These are phyloP conservation scores for Hydrocynus forskahlii DNA, from an alignment of 2,797 vertebrate genomes.

Conservation along the genomic window DNA sequence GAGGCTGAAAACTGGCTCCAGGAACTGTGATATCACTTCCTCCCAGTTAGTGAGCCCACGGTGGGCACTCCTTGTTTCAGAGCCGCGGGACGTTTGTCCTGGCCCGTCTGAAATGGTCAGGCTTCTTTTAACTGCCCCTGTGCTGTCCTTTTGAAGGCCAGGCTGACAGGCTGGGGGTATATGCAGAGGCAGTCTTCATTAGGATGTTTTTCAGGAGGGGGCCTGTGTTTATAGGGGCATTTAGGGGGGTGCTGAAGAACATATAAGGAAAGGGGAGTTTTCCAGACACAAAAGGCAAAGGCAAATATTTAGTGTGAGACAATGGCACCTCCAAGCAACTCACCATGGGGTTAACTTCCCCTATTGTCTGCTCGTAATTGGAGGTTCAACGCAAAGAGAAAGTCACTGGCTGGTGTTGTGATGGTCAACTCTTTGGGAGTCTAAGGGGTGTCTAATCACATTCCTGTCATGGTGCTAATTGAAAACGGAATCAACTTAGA, in stretches of 20 bases:
- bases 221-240: neutral
- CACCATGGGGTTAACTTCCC: constrained; percentile 59
- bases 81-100: constrained; percentile 62
- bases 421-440: constrained; percentile 41
- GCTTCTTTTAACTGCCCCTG: constrained; percentile 57
- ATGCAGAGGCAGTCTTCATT: constrained; percentile 64
- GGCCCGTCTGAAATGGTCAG: constrained; percentile 61
- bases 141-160: constrained; percentile 60
- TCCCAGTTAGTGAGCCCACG: constrained; percentile 50
- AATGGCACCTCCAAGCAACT: constrained; percentile 71
- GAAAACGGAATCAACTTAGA: neutral
- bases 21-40: constrained; percentile 52
- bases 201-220: constrained; percentile 64
- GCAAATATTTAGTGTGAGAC: constrained; percentile 89
- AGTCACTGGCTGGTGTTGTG: constrained; percentile 35
- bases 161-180: constrained; percentile 53
- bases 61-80: constrained; percentile 52
- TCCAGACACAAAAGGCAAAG: constrained; percentile 82
- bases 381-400: constrained; percentile 42
- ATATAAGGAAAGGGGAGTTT: constrained; percentile 65
- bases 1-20: constrained; percentile 15
- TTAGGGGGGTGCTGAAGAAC: constrained; percentile 42
- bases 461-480: constrained; percentile 4
- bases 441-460: constrained; percentile 34
- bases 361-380: constrained; percentile 57